phyloP scores from a whole-genome alignment of 35 echinoderm and acorn worm genomes.

The Hemicentrotus pulcherrimus region DNA sequence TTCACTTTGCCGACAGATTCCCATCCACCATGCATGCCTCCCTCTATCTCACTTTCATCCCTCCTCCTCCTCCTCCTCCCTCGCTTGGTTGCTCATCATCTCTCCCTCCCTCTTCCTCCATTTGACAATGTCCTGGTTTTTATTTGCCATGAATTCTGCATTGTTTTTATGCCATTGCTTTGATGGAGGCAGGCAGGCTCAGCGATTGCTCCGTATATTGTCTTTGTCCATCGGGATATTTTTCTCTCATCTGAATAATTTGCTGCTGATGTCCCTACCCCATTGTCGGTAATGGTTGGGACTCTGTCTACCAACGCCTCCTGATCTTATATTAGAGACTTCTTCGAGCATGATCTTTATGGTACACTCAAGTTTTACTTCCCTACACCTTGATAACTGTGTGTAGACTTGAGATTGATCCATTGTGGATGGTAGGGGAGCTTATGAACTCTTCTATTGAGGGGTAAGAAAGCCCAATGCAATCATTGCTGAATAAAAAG shows the following conservation, averaged over 20 bases:
- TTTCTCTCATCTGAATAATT: not conserved
- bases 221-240: not conserved
- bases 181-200: not conserved
- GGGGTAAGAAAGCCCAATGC: not conserved
- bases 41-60: not conserved
- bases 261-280: not conserved
- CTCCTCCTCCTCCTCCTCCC: slow-evolving; percentile 1
- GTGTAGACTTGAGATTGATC: slow-evolving; percentile 32
- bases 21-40: not conserved
- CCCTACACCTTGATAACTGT: not conserved
- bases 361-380: not conserved
- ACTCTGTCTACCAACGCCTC: not conserved
- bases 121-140: not conserved
- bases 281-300: not conserved
- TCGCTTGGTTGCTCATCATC: not conserved
- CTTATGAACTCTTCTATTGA: not conserved
- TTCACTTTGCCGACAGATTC: slow-evolving; percentile 8
- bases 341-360: not conserved
- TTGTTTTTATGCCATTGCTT: not conserved
- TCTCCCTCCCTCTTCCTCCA: not conserved
- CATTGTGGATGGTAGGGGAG: slow-evolving; percentile 4
- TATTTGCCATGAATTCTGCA: not conserved
- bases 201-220: not conserved
- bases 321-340: not conserved
- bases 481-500: slow-evolving; percentile 11